A percentile compares a stretch with the other conserved stretches of the same genome.
Evolutionary conservation across 2,888 invertebrate species (phyloP).

Genomic region (Oligia fasciuncula): DNA sequence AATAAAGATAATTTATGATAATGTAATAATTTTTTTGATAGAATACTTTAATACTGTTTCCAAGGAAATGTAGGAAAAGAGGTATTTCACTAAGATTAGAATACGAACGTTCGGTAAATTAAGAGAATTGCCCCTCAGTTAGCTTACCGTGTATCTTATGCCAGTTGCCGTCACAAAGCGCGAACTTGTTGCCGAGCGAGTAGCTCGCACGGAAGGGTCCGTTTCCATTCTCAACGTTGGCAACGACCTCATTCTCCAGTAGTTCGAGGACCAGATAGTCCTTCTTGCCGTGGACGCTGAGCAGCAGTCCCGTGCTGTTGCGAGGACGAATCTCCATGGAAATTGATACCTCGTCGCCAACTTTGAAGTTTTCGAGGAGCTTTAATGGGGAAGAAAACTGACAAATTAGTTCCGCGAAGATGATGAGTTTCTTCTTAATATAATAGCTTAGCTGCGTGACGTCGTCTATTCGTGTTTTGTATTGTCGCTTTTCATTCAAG

Average conservation of each 20-base stretch:
- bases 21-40: no score
- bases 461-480: neutral
- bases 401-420: neutral
- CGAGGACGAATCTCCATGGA: slow-evolving; percentile 96
- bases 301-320: slow-evolving; percentile 94
- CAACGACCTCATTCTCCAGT: slow-evolving; percentile 95
- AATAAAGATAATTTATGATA: no score
- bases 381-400: slow-evolving; percentile 57
- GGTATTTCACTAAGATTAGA: neutral
- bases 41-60: no score
- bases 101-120: neutral
- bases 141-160: slow-evolving; percentile 94
- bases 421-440: neutral
- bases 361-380: slow-evolving; percentile 93
- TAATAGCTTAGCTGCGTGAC: neutral
- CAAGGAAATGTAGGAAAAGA: neutral
- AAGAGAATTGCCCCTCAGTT: neutral
- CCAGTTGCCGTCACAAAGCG: slow-evolving; percentile 98
- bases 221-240: slow-evolving; percentile 95
- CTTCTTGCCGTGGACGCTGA: slow-evolving; percentile 95
- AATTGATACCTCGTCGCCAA: slow-evolving; percentile 94
- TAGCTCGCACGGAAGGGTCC: slow-evolving; percentile 94
- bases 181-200: slow-evolving; percentile 91
- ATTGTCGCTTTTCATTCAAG: neutral
- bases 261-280: slow-evolving; percentile 97